These are phyloP conservation scores for Ceratosolen fusciceps DNA, from an alignment of 1,140 invertebrate genomes.

Conservation along the genomic window DNA sequence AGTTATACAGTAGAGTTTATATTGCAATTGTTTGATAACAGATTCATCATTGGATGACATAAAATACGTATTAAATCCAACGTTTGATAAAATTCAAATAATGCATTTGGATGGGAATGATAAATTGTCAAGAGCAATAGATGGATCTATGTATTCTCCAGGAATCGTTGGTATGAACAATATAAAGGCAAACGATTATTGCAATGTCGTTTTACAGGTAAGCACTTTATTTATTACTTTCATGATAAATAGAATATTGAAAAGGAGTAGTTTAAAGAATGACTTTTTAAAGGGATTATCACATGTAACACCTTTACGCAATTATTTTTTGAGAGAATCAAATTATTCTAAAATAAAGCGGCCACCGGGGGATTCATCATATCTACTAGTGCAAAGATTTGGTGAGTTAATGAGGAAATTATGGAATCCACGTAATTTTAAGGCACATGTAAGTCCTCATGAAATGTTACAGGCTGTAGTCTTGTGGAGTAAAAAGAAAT, in stretches of 20 bases:
- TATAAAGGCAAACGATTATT: conserved; percentile 99
- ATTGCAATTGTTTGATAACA: conserved; percentile 59
- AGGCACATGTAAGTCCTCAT: conserved; percentile 99
- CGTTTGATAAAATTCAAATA: conserved; percentile 90
- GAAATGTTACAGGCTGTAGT: conserved; percentile 99
- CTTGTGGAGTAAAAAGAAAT: conserved; percentile 96
- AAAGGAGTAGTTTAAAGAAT: neutral
- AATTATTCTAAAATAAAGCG: conserved; percentile 92
- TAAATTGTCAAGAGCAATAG: conserved; percentile 94
- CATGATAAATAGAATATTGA: neutral
- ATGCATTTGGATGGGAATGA: conserved; percentile 83
- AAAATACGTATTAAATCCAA: conserved; percentile 99
- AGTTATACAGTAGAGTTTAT: conserved; percentile 57
- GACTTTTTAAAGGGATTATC: conserved; percentile 83
- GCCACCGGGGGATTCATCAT: conserved; percentile 92
- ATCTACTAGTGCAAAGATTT: conserved; percentile 95
- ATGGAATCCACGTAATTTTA: conserved; percentile 99
- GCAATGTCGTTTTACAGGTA: conserved; percentile 97
- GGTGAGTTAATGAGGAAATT: conserved; percentile 97
- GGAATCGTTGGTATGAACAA: conserved; percentile 98
- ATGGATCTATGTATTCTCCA: conserved; percentile 96
- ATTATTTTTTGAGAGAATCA: conserved; percentile 95
- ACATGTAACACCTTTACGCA: conserved; percentile 92
- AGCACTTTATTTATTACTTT: conserved; percentile 47
- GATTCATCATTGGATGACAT: conserved; percentile 99